These are phyloP conservation scores for Listronotus bonariensis DNA, from an alignment of 1,140 invertebrate genomes.

Conservation along the genomic window DNA sequence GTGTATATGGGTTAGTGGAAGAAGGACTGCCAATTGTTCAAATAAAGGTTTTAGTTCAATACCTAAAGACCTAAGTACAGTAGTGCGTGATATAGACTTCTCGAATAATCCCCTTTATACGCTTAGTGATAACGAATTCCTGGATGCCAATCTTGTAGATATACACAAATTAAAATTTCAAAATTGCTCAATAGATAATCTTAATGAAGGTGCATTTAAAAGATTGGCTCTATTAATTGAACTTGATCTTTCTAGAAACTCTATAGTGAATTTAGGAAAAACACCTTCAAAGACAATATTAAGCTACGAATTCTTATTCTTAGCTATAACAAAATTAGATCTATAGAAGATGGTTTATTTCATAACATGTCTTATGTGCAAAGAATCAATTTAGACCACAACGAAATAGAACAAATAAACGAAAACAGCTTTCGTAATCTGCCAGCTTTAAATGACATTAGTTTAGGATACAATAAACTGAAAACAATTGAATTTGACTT, in stretches of 20 bases:
- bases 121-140: conserved; percentile 71
- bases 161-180: conserved; percentile 78
- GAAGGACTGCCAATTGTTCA: conserved; percentile 80
- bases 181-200: conserved; percentile 70
- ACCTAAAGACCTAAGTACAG: conserved; percentile 69
- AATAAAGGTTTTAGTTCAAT: conserved; percentile 62
- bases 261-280: conserved; percentile 69
- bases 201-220: conserved; percentile 75
- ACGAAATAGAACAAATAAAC: conserved; percentile 70
- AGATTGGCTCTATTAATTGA: conserved; percentile 80
- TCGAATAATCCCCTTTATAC: conserved; percentile 71
- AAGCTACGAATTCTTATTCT: conserved; percentile 72
- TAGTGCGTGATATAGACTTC: conserved; percentile 78
- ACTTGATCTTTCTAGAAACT: conserved; percentile 81
- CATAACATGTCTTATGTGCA: conserved; percentile 74
- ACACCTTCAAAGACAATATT: conserved; percentile 71
- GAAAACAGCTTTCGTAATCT: conserved; percentile 73
- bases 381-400: conserved; percentile 76
- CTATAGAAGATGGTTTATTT: conserved; percentile 75
- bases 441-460: conserved; percentile 67
- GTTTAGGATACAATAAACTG: conserved; percentile 74
- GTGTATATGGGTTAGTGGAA: conserved; percentile 79
- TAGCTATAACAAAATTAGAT: conserved; percentile 73
- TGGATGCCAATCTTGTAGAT: conserved; percentile 71
- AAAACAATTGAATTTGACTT: conserved; percentile 52